Evolutionary conservation across 2,797 vertebrate genomes (phyloP).

Genomic region (Ciconia nigra): DNA sequence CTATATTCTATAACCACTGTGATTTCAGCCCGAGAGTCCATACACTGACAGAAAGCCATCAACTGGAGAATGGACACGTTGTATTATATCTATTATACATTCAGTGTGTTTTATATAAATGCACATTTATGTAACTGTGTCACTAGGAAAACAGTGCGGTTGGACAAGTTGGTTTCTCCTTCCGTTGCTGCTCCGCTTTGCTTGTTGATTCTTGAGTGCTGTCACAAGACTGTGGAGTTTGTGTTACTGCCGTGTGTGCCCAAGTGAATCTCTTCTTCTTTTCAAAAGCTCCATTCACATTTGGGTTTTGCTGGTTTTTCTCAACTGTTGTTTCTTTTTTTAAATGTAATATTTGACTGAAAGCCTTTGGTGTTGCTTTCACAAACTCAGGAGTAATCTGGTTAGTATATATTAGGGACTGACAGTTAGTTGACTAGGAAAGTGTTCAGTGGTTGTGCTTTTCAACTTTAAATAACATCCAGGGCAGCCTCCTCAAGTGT

Average conservation of each 20-base stretch:
- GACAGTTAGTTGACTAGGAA: neutral
- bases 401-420: neutral
- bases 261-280: neutral
- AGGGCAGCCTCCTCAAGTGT: conserved; percentile 15
- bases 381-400: neutral
- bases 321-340: neutral
- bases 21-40: neutral
- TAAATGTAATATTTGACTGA: neutral
- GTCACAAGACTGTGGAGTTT: neutral
- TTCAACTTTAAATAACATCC: conserved; percentile 27
- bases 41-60: neutral
- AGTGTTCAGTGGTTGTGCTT: neutral
- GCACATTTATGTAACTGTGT: conserved; percentile 23
- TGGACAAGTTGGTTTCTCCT: conserved; percentile 2
- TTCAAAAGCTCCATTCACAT: neutral
- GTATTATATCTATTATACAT: conserved; percentile 18
- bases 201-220: neutral
- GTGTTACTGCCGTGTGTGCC: neutral
- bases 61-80: neutral
- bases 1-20: neutral
- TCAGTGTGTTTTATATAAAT: conserved; percentile 23
- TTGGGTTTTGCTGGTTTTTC: neutral
- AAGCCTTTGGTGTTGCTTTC: conserved; percentile 7
- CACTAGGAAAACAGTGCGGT: neutral
- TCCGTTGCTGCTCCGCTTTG: neutral